Evolutionary conservation across 2,797 vertebrate genomes (phyloP).

Genomic region (Periophthalmus magnuspinnatus): DNA sequence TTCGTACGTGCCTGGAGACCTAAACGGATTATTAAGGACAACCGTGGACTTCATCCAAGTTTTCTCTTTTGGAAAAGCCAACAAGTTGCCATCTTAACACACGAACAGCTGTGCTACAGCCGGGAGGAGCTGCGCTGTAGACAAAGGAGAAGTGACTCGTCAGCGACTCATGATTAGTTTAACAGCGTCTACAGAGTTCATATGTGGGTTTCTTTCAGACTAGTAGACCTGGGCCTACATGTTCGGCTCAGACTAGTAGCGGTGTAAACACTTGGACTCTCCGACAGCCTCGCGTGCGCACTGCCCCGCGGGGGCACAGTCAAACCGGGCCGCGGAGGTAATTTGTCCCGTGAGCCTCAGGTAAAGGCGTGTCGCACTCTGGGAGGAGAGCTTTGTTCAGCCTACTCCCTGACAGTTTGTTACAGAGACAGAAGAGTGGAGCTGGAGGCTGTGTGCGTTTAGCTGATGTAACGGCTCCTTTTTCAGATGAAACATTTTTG

Average conservation of each 20-base stretch:
- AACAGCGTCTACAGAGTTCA: constrained; percentile 20
- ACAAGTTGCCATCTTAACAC: constrained; percentile 13
- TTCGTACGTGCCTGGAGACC: background rate
- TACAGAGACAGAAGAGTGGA: constrained; percentile 22
- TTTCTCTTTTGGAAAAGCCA: constrained; percentile 10
- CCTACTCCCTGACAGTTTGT: constrained; percentile 32
- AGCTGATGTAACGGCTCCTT: constrained; percentile 3
- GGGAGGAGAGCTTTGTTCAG: constrained; percentile 35
- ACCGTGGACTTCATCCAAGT: constrained; percentile 5
- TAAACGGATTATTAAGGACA: background rate
- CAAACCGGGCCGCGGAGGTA: constrained; percentile 4
- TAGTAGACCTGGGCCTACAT: background rate
- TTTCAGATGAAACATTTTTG: background rate
- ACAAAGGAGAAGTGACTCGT: constrained; percentile 33
- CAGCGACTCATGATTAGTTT: constrained; percentile 44
- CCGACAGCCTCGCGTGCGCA: background rate
- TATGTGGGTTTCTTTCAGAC: background rate
- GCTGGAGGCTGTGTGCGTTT: background rate
- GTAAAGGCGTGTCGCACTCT: constrained; percentile 66
- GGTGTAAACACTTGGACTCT: constrained; percentile 17
- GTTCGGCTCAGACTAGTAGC: constrained; percentile 41
- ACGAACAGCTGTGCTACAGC: constrained; percentile 15
- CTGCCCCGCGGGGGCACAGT: constrained; percentile 26
- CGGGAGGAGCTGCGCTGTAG: background rate
- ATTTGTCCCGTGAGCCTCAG: constrained; percentile 42